Evolutionary conservation across 2,888 invertebrate genomes (phyloP).

Genomic region (Folsomia candida): DNA sequence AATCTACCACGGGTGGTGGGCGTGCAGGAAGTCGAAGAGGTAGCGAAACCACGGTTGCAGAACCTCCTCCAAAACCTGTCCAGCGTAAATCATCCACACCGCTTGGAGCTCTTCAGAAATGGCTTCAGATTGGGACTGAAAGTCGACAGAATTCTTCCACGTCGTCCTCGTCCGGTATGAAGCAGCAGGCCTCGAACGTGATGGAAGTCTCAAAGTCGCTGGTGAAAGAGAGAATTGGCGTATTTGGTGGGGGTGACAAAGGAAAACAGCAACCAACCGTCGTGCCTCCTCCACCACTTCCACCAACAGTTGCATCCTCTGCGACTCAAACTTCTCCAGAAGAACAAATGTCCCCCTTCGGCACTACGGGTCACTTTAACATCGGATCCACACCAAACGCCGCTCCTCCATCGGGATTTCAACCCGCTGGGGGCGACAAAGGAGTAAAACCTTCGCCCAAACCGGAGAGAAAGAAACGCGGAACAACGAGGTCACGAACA

Average conservation of each 20-base stretch:
- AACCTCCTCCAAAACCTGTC: constrained; percentile 30
- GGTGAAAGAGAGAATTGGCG: constrained; percentile 54
- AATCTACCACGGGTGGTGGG: constrained; percentile 19
- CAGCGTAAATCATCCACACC: constrained; percentile 44
- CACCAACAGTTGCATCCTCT: constrained; percentile 54
- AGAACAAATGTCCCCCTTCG: constrained; percentile 55
- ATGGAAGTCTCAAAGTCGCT: constrained; percentile 52
- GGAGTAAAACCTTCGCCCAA: constrained; percentile 37
- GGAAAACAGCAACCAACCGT: constrained; percentile 20
- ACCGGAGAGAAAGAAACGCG: constrained; percentile 42
- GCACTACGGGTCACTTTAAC: constrained; percentile 61
- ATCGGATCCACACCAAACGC: constrained; percentile 58
- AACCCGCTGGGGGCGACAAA: constrained; percentile 39
- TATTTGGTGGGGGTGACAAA: constrained; percentile 51
- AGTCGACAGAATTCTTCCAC: constrained; percentile 25
- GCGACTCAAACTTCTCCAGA: constrained; percentile 73
- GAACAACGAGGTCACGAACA: constrained; percentile 26
- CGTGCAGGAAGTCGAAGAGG: constrained; percentile 16
- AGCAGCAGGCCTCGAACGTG: constrained; percentile 29
- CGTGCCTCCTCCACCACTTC: not conserved
- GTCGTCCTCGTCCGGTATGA: constrained; percentile 27
- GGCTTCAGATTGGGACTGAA: constrained; percentile 54
- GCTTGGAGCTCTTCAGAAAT: constrained; percentile 60
- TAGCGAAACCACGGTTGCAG: constrained; percentile 19
- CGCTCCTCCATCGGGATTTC: constrained; percentile 51